Conservation (phyloP, 2,797 vertebrate genomes). For the Aphelocoma californica region DNA sequence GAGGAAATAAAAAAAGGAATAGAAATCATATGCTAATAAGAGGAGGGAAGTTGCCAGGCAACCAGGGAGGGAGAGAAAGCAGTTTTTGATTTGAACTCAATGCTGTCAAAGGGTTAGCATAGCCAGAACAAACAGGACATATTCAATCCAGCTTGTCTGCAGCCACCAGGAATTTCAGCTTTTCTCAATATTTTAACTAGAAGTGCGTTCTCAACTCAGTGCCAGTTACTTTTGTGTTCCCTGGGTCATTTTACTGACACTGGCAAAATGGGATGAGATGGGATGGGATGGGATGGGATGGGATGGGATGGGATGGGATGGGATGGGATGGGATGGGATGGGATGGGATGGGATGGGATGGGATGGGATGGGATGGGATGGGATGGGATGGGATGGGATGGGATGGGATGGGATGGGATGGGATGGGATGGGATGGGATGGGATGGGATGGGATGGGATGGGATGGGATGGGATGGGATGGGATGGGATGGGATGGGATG, state of each 20-base stretch:
- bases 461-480: no score
- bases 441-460: no score
- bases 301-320: no score
- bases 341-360: no score
- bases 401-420: no score
- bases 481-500: no score
- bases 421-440: not conserved
- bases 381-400: no score
- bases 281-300: not conserved
- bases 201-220: not conserved
- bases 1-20: conserved; percentile 68
- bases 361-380: no score
- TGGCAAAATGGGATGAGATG: not conserved
- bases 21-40: conserved; percentile 72
- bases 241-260: not conserved
- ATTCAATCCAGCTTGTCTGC: conserved; percentile 3
- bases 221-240: not conserved
- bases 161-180: conserved; percentile 6
- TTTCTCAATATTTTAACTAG: not conserved
- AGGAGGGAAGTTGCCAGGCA: conserved; percentile 69
- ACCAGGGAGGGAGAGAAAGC: conserved; percentile 59
- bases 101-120: conserved; percentile 62
- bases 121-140: conserved; percentile 58
- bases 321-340: no score
- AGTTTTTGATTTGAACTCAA: conserved; percentile 67